Percentiles rank a stretch among this genome's conserved stretches.
Conservation (phyloP, 2,888 invertebrate species). For the Leptodirus hochenwartii region DNA sequence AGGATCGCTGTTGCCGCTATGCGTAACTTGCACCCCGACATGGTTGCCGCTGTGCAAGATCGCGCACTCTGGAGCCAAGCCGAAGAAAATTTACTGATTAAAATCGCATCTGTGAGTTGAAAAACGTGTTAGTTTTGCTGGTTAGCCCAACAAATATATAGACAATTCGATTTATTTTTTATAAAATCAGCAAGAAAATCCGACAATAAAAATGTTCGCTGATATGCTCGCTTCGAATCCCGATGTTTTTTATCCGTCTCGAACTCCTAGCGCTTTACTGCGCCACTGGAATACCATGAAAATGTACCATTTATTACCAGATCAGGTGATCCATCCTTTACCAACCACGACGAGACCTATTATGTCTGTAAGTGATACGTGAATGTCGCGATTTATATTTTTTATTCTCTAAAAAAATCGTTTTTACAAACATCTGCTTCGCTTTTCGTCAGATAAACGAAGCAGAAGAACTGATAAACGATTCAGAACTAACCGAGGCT, state of each 20-base stretch:
- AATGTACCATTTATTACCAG: constrained; percentile 78
- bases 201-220: constrained; percentile 63
- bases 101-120: constrained; percentile 52
- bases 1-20: constrained; percentile 83
- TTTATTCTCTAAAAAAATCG: no score
- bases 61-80: constrained; percentile 76
- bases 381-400: no score
- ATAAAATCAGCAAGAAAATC: constrained; percentile 20
- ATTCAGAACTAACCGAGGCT: constrained; percentile 61
- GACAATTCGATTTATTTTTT: constrained; percentile 1
- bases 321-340: constrained; percentile 49
- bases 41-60: constrained; percentile 71
- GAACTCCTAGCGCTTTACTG: constrained; percentile 70
- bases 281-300: constrained; percentile 87
- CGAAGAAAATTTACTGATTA: constrained; percentile 74
- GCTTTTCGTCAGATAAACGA: no score
- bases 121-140: not conserved
- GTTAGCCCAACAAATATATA: no score
- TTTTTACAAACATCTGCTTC: no score
- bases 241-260: constrained; percentile 67
- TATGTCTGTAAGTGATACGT: constrained; percentile 73
- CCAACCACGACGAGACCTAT: constrained; percentile 25
- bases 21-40: constrained; percentile 82
- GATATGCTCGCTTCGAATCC: constrained; percentile 69
- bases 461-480: constrained; percentile 78